phyloP scores from a whole-genome alignment of 2,888 invertebrate species.

The Scaptomyza caliginosa region DNA sequence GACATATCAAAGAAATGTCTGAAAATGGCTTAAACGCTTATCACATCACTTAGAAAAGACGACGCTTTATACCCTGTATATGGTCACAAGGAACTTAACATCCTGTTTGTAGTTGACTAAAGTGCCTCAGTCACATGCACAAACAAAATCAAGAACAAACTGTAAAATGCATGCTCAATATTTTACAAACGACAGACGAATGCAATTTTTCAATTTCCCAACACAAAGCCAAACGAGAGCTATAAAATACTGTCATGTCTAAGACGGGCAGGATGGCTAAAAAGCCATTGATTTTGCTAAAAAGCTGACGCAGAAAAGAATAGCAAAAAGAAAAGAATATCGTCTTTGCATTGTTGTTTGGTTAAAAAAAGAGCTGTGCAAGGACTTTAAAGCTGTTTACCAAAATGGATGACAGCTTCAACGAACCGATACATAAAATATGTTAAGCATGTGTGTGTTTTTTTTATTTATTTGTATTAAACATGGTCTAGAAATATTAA shows the following conservation, averaged over 20 bases:
- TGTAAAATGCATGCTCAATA: conserved; percentile 55
- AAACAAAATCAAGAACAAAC: conserved; percentile 8
- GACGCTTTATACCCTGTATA: conserved; percentile 9
- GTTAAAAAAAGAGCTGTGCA: conserved; percentile 9
- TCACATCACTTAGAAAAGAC: conserved; percentile 27
- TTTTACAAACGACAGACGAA: conserved; percentile 69
- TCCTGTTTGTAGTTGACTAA: not conserved
- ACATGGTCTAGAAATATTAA: too few species aligned
- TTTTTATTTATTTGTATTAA: too few species aligned
- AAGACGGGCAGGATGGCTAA: conserved; percentile 11
- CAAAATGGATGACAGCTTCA: conserved; percentile 22
- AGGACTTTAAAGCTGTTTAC: not conserved
- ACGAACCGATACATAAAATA: conserved; percentile 41
- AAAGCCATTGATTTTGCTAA: conserved; percentile 13
- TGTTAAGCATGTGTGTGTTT: conserved; percentile 35
- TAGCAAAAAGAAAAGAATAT: conserved; percentile 2
- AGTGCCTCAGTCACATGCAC: conserved; percentile 1
- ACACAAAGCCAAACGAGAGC: conserved; percentile 57
- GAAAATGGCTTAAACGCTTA: conserved; percentile 63
- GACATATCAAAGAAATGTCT: conserved; percentile 40
- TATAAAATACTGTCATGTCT: conserved; percentile 52
- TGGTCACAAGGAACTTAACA: not conserved
- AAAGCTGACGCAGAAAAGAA: conserved; percentile 37
- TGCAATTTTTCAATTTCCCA: conserved; percentile 75
- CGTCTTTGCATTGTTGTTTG: conserved; percentile 41